These are phyloP conservation scores for Ichneumoninae sp. DNA, from an alignment of 2,888 invertebrate species.

Conservation along the genomic window DNA sequence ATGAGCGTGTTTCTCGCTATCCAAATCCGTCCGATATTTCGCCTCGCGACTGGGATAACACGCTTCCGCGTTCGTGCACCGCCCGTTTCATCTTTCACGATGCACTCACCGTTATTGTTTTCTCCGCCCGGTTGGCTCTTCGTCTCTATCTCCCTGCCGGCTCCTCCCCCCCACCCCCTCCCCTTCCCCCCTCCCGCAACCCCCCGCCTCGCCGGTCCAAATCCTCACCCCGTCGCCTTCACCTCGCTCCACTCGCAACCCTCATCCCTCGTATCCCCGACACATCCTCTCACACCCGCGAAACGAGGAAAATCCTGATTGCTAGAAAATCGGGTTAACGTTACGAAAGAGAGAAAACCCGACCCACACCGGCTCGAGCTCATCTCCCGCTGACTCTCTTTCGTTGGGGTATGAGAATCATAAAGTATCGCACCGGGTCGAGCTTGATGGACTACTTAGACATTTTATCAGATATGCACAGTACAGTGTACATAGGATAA, in stretches of 20 bases:
- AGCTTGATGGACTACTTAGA: neutral
- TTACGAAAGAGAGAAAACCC: constrained; percentile 46
- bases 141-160: constrained; percentile 31
- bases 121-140: constrained; percentile 42
- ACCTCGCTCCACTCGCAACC: constrained; percentile 44
- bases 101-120: constrained; percentile 66
- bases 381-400: constrained; percentile 22
- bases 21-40: constrained; percentile 61
- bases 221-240: constrained; percentile 13
- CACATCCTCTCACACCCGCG: constrained; percentile 47
- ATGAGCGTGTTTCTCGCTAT: constrained; percentile 43
- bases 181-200: neutral
- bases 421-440: constrained; percentile 27
- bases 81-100: constrained; percentile 65
- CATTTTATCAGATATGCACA: neutral
- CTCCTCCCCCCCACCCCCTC: constrained; percentile 1
- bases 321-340: constrained; percentile 72
- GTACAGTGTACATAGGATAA: neutral
- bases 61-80: constrained; percentile 46
- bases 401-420: constrained; percentile 4
- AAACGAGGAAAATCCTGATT: constrained; percentile 69
- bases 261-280: constrained; percentile 25
- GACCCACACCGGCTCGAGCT: constrained; percentile 15
- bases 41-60: constrained; percentile 50
- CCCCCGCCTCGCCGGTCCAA: neutral